A percentile compares a stretch with the other conserved stretches of the same genome.
phyloP scores from a whole-genome alignment of 2,888 invertebrate species.

The Epirrhoe alternata region DNA sequence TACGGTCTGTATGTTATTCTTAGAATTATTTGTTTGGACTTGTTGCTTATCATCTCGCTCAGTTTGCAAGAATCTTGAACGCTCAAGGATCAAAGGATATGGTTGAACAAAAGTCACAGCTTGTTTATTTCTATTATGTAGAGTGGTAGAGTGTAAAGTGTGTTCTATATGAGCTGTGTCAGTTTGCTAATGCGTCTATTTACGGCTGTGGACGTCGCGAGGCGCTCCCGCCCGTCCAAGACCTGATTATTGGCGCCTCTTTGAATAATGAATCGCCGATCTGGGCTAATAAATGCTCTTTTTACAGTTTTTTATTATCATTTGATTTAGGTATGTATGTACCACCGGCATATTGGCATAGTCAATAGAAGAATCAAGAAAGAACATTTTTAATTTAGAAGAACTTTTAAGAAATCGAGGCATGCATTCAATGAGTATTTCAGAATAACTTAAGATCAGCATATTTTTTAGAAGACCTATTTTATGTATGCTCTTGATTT shows the following conservation, averaged over 20 bases:
- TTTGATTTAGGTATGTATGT: not conserved
- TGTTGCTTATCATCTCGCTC: too few species aligned
- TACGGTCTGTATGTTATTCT: too few species aligned
- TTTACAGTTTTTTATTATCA: slow-evolving; percentile 3
- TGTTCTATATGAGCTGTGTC: slow-evolving; percentile 17
- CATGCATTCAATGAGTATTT: too few species aligned
- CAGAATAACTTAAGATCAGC: too few species aligned
- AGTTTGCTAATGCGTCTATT: slow-evolving; percentile 61
- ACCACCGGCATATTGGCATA: not conserved
- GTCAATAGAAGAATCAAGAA: not conserved
- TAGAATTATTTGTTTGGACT: too few species aligned
- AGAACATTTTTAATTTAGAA: not conserved
- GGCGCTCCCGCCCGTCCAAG: slow-evolving; percentile 58
- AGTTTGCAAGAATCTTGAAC: too few species aligned
- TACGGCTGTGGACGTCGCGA: slow-evolving; percentile 51
- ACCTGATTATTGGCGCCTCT: slow-evolving; percentile 72
- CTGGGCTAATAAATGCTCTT: slow-evolving; percentile 70
- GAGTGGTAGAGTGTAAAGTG: not conserved
- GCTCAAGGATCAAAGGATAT: too few species aligned
- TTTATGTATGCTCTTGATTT: not conserved
- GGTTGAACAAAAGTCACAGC: too few species aligned
- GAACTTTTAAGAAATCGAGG: too few species aligned
- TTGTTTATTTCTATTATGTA: too few species aligned
- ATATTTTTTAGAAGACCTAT: too few species aligned
- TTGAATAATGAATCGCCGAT: slow-evolving; percentile 72